phyloP scores from a whole-genome alignment of 2,797 vertebrate species.

The Prunella strophiata region DNA sequence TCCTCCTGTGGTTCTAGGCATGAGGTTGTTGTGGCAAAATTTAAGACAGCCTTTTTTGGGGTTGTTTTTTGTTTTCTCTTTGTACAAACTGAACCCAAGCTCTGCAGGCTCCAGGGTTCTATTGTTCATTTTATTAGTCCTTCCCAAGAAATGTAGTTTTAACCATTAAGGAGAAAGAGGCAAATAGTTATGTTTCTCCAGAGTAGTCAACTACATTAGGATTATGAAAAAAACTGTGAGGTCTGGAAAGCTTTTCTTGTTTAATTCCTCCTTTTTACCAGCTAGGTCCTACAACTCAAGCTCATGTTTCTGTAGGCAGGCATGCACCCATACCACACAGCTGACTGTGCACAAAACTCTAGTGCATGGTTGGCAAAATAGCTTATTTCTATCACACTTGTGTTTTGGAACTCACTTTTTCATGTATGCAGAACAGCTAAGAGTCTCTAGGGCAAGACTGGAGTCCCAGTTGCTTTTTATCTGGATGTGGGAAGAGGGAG shows the following conservation, averaged over 20 bases:
- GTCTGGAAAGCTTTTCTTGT: not conserved
- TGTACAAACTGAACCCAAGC: not conserved
- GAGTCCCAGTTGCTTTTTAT: constrained; percentile 18
- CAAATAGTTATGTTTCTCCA: not conserved
- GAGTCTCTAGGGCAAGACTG: not conserved
- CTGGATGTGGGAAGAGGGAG: not conserved
- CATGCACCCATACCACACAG: not conserved
- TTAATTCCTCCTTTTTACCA: not conserved
- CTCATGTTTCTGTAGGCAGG: not conserved
- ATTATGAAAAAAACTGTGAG: not conserved
- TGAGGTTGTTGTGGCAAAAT: constrained; percentile 21
- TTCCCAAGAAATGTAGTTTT: constrained; percentile 46
- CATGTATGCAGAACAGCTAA: not conserved
- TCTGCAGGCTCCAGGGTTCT: constrained; percentile 38
- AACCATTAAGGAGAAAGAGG: constrained; percentile 30
- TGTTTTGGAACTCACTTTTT: constrained; percentile 1
- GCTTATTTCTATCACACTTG: not conserved
- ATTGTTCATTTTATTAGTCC: constrained; percentile 58
- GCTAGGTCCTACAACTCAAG: not conserved
- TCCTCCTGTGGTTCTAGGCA: constrained; percentile 14
- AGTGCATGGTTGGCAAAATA: not conserved
- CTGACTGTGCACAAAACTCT: not conserved
- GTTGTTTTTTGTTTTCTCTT: not conserved
- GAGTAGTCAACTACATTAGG: not conserved
- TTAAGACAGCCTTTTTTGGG: not conserved